Percentiles rank a stretch among this genome's conserved stretches.
phyloP scores from a whole-genome alignment of 2,113 vertebrate species.

The Pangasianodon hypophthalmus region DNA sequence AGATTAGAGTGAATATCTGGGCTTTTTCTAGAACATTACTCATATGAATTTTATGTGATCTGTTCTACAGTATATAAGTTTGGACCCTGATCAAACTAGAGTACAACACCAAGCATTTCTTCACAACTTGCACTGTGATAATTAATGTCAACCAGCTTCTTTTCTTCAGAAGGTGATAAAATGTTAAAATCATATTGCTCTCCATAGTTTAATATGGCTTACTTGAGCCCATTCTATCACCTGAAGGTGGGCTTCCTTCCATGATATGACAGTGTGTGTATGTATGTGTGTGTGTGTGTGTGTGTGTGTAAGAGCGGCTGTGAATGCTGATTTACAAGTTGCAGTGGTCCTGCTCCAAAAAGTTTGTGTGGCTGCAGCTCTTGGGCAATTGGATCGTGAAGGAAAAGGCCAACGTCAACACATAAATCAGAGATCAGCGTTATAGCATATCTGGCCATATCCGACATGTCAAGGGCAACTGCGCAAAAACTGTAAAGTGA shows the following conservation, averaged over 20 bases:
- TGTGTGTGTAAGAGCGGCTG: constrained; percentile 20
- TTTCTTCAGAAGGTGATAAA: background rate
- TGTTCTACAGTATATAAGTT: background rate
- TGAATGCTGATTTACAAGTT: constrained; percentile 56
- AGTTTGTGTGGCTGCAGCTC: constrained; percentile 46
- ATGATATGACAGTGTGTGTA: constrained; percentile 20
- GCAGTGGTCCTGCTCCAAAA: constrained; percentile 51
- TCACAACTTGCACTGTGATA: constrained; percentile 16
- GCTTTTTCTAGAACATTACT: background rate
- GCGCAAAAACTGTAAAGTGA: constrained; percentile 3
- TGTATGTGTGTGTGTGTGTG: constrained; percentile 34
- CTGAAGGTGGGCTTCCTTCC: constrained; percentile 15
- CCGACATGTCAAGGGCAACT: constrained; percentile 60
- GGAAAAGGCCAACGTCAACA: constrained; percentile 61
- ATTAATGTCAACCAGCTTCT: constrained; percentile 40
- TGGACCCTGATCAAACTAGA: background rate
- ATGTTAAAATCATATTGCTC: constrained; percentile 43
- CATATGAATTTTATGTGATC: background rate
- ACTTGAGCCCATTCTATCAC: constrained; percentile 28
- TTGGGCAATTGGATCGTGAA: constrained; percentile 66
- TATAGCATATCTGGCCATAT: constrained; percentile 59
- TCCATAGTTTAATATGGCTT: constrained; percentile 11
- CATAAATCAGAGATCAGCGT: constrained; percentile 67
- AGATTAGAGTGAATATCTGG: background rate
- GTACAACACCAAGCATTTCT: background rate